Percentiles rank a stretch among this genome's conserved stretches.
phyloP scores from a whole-genome alignment of 2,888 invertebrate genomes.

The Tipula confusa region DNA sequence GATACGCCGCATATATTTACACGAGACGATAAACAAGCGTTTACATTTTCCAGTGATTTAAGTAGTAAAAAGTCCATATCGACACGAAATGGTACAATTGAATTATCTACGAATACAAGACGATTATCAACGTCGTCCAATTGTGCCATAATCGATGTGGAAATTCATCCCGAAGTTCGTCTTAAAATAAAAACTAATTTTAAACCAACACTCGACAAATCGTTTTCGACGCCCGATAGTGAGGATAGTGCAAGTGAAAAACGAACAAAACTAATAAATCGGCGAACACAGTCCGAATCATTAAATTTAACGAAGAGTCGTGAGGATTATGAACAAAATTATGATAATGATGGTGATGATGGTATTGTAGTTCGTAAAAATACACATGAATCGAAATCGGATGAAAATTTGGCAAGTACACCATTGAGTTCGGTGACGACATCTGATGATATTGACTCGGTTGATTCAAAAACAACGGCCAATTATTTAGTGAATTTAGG shows the following conservation, averaged over 20 bases:
- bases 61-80: conserved; percentile 37
- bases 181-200: conserved; percentile 40
- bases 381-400: neutral
- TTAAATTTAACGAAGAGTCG: neutral
- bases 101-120: conserved; percentile 41
- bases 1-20: conserved; percentile 44
- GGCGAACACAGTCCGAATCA: conserved; percentile 4
- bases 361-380: neutral
- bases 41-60: conserved; percentile 31
- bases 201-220: neutral
- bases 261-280: neutral
- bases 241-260: neutral
- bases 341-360: too few relatives aligned
- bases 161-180: conserved; percentile 44
- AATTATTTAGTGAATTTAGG: conserved; percentile 29
- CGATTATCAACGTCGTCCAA: conserved; percentile 43
- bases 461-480: neutral
- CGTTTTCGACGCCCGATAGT: neutral
- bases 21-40: conserved; percentile 44
- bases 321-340: neutral
- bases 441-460: neutral
- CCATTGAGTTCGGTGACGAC: too few relatives aligned
- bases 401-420: neutral
- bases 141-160: conserved; percentile 41
- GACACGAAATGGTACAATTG: conserved; percentile 39